Base-by-base conservation (phyloP, 2,797 vertebrate species). In the Brachyrhaphis roseni region DNA sequence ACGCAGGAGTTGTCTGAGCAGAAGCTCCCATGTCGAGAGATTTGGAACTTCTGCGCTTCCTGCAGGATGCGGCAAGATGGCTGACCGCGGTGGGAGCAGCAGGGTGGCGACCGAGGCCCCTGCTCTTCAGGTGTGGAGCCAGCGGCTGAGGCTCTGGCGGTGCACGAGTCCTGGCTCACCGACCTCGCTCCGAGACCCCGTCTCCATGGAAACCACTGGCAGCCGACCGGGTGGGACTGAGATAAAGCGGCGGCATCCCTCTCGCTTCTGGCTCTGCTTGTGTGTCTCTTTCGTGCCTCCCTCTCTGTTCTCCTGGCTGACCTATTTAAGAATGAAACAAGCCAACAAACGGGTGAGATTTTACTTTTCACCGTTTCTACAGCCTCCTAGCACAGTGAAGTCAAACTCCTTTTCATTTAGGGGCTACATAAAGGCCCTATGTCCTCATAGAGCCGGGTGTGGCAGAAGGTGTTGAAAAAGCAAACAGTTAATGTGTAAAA, bases 1-100 rank as follows among this genome's bases (percentile, higher is more conserved):
- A 92, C 90, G 72, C 93, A 96, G 0, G 96, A 96, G 13, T 95
- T 95, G 66, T 97, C 96, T 0, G 97, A 97, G 80, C 96, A 97
- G 90, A 97, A 97, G 86, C 96, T 97, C 68, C 94, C 96, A 4
- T 96, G 95, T 13, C 93, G 95, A 45, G 96, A 95, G 77, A 94
- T 85, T 86, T 95, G 95, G 79, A 96, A 96, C 88, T 94, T 96
- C 88, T 96, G 95, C 1, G 96, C 91, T 70, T 94, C 89, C 82
- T 96, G 96, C 26, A 95, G 93, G 51, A 93, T 90, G 78, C 49
- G 89, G 79, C 89, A 94, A 0, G 93, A 94, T 0, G 88, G 90
- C 3, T 91, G 90, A 0, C 86, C 87, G 5, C 80, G 91, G 80
- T 86, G 92, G 46, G 84, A 92, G 73, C 84, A 93, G 36, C 88